phyloP scores from a whole-genome alignment of 1,140 invertebrate species.

The Bombus polaris region DNA sequence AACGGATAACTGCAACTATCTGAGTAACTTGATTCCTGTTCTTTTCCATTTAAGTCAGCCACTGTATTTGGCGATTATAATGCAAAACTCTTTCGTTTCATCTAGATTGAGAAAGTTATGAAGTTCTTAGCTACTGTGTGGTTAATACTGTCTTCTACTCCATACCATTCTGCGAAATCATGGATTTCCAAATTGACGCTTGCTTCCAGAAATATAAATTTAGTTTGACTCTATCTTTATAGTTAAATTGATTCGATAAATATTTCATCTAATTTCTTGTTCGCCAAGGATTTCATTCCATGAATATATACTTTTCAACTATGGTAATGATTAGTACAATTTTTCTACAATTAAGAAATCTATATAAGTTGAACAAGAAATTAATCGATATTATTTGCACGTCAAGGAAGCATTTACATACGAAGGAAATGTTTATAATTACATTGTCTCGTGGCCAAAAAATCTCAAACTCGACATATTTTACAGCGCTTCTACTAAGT shows the following conservation, averaged over 20 bases:
- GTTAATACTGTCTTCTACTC: neutral
- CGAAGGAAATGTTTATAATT: too few relatives aligned
- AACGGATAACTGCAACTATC: neutral
- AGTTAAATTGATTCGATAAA: neutral
- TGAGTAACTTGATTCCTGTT: neutral
- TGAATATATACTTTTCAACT: neutral
- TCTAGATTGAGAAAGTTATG: slow-evolving; percentile 1
- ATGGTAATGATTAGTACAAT: neutral
- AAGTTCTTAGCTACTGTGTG: neutral
- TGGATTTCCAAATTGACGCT: neutral
- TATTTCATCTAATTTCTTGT: neutral
- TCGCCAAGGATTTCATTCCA: neutral
- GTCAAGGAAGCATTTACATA: too few relatives aligned
- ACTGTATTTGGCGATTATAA: neutral
- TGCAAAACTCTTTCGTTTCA: neutral
- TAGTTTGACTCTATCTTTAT: neutral
- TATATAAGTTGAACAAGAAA: too few relatives aligned
- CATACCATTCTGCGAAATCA: neutral
- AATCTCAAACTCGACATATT: neutral
- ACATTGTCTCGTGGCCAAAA: neutral
- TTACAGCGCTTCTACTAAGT: neutral
- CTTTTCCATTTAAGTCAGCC: neutral
- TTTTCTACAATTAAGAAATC: too few relatives aligned
- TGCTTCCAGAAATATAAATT: neutral
- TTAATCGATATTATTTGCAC: neutral